These are phyloP conservation scores for Spisula solida DNA, from an alignment of 2,888 invertebrate species.

Conservation along the genomic window DNA sequence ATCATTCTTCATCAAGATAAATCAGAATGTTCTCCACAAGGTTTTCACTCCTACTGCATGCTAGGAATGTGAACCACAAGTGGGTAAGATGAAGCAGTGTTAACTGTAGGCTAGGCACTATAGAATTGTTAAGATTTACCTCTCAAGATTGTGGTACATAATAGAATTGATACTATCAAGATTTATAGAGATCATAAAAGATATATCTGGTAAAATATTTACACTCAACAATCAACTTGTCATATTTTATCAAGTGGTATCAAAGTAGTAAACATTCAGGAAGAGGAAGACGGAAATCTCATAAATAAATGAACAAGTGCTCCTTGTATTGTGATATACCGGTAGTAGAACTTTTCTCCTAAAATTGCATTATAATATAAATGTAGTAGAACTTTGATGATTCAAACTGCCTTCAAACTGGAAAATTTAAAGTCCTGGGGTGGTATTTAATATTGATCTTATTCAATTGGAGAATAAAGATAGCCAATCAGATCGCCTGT, in stretches of 20 bases:
- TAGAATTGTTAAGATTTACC: background rate
- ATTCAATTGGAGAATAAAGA: too few species aligned
- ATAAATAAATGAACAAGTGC: too few species aligned
- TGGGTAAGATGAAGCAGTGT: background rate
- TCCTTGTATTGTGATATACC: too few species aligned
- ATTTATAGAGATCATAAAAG: background rate
- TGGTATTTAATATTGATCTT: too few species aligned
- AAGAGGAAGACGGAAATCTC: background rate
- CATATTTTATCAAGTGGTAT: background rate
- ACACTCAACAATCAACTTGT: background rate
- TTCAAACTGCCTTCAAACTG: too few species aligned
- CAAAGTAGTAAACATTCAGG: background rate
- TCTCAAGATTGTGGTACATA: background rate
- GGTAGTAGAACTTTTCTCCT: too few species aligned
- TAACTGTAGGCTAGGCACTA: background rate
- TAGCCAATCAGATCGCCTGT: too few species aligned
- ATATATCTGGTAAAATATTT: slow-evolving; percentile 2
- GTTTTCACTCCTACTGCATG: background rate
- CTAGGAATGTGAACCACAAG: background rate
- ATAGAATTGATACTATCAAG: background rate
- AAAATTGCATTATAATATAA: too few species aligned
- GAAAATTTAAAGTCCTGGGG: too few species aligned
- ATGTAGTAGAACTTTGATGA: too few species aligned
- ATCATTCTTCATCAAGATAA: background rate
- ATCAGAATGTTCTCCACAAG: background rate